Evolutionary conservation across 2,797 vertebrate genomes (phyloP), one percentile per base, ranked within the genome.

Genomic region (Rhynchonycteris naso): DNA sequence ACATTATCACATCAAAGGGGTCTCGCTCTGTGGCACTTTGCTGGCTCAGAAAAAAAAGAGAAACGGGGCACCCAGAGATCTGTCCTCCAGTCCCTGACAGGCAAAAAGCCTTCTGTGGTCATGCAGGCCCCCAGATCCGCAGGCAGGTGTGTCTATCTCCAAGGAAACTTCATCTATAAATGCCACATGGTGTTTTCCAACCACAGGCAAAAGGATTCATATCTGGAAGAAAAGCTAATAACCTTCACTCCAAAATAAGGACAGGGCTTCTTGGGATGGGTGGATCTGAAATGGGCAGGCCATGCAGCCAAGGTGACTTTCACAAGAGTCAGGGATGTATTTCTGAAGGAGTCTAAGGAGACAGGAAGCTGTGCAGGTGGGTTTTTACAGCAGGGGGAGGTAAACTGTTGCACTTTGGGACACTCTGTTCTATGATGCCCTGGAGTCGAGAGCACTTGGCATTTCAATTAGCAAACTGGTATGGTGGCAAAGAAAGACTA

Each of bases 121-220:
- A 28, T 4, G 56, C 61, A 54, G 93, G 66, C 35, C 35, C 92
- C 88, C 26, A 18, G 96, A 68, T 80, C 69, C 24, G 66, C 61
- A 15, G 50, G 69, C 63, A 68, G 75, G 92, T 58, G 75, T 33
- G 59, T 10, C 82, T 35, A 86, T 97, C 88, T 86, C 92, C 95
- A 94, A 80, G 93, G 94, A 89, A 96, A 96, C 94, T 0, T 0
- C 79, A 80, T 92, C 90, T 91, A 75, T 50, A 76, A 94, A 92
- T 78, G 90, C 88, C 68, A 59, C 2, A 0, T 61, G 1, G 63
- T 14, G 28, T 90, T 95, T 93, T 79, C 83, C 66, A 54, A 69
- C 69, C 78, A n/a, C 65, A 30, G 35, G 52, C 76, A 72, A 79
- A 90, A 63, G 26, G 66, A 50, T 43, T 83, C 54, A 0, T 54